Evolutionary conservation across 2,113 vertebrate species (phyloP).

Genomic region (Cinclus cinclus): DNA sequence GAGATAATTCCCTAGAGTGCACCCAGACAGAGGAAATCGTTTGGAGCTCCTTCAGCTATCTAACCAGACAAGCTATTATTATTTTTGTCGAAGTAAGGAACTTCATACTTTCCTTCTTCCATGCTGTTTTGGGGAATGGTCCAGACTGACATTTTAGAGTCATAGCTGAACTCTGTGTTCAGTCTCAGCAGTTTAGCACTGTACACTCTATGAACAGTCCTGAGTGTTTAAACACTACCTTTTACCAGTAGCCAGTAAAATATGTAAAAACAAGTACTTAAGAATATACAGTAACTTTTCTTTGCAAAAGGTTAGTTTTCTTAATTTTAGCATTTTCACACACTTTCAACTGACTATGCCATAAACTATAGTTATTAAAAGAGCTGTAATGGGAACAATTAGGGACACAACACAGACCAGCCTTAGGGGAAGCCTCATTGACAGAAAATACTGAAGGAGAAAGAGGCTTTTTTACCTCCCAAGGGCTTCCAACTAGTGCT

Average conservation of each 20-base stretch:
- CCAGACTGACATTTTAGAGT: neutral
- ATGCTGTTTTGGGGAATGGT: neutral
- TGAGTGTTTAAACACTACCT: neutral
- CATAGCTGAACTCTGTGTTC: neutral
- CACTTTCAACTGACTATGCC: neutral
- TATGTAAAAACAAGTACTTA: neutral
- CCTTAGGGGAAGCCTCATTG: neutral
- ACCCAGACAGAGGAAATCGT: neutral
- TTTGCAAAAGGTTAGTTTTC: neutral
- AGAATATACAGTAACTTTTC: neutral
- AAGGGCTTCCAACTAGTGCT: neutral
- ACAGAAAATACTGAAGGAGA: neutral
- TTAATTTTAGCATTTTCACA: neutral
- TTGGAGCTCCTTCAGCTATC: neutral
- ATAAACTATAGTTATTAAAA: neutral
- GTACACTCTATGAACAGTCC: neutral
- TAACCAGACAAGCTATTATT: neutral
- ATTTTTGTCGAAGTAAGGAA: neutral
- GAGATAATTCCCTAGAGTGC: neutral
- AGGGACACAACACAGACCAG: neutral
- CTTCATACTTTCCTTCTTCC: neutral
- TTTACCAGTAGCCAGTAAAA: neutral
- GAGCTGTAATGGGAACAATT: neutral
- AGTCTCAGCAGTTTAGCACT: neutral
- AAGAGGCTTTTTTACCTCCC: neutral